Base-by-base conservation (phyloP, 2,797 vertebrate species). In the Dendrocincla tyrannina region DNA sequence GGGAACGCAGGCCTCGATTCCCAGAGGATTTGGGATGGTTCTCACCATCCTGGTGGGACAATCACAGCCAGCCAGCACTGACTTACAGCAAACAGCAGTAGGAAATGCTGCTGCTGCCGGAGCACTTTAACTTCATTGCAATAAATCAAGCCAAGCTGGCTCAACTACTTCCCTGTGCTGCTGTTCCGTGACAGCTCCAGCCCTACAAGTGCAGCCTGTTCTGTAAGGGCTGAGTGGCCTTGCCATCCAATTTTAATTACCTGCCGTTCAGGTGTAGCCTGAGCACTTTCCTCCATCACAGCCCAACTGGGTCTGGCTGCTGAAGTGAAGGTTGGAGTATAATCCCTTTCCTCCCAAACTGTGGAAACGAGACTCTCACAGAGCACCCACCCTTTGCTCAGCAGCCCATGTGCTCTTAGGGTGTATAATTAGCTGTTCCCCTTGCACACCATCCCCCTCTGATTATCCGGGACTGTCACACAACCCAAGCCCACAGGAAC, bases 31-130 rank as follows among this genome's bases (percentile, higher is more conserved):
- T 9, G 7, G 37, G 25, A 10, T 11, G 73, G 37, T 5, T 37
- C 66, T 30, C 42, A 1, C 33, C 20, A 2, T 4, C 1, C 5
- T 28, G 22, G 17, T 19, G 63, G 27, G 9, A 63, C 8, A 74
- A 62, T 6, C 42, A 14, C 0, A 0, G 28, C 14, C 11, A 47
- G 53, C 28, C 37, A 3, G 17, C 0, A 1, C 1, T 3, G 7
- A 1, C 9, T 13, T 3, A 13, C 8, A 44, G 44, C 44, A 46
- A 46, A 22, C 44, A 46, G 44, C 44, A 46, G 20, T 46, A 22
- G 44, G 0, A 58, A 15, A 9, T 9, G 11, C 2, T 1, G 18
- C 72, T 19, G 0, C 4, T 1, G 10, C 27, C 52, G 3, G 1
- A 0, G 24, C 28, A 1, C 15, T 32, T 10, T 3, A 0, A 11